These are phyloP conservation scores for Thermophis baileyi DNA, from an alignment of 2,113 vertebrate species.

Conservation along the genomic window DNA sequence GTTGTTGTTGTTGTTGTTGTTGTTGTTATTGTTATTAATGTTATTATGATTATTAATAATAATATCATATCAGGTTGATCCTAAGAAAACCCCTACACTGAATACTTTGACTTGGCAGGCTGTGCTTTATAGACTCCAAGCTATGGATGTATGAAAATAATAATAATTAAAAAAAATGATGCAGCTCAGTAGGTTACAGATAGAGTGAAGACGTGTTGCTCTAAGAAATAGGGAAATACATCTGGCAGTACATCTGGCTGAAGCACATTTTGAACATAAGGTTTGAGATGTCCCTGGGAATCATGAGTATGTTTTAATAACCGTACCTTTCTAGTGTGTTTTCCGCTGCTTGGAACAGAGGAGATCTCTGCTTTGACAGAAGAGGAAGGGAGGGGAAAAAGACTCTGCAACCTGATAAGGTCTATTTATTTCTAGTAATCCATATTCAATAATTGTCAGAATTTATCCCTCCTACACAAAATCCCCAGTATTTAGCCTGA, in stretches of 20 bases:
- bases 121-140: neutral
- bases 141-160: neutral
- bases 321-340: neutral
- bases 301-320: neutral
- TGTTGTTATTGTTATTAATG: neutral
- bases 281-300: neutral
- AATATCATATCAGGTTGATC: neutral
- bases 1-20: too few species aligned
- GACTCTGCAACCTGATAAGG: neutral
- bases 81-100: neutral
- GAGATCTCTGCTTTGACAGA: neutral
- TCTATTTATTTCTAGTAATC: neutral
- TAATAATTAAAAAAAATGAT: neutral
- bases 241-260: neutral
- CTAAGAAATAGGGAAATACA: neutral
- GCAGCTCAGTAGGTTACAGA: neutral
- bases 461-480: neutral
- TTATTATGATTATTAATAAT: neutral
- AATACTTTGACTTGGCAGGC: neutral
- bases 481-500: slow-evolving; percentile 26
- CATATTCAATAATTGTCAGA: neutral
- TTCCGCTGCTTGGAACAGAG: neutral
- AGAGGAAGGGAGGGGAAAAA: neutral
- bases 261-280: neutral
- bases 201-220: neutral